A percentile compares a stretch with the other conserved stretches of the same genome.
These are phyloP conservation scores for Caenorhabditis wallacei DNA, from an alignment of 2,888 invertebrate genomes.

Conservation along the genomic window DNA sequence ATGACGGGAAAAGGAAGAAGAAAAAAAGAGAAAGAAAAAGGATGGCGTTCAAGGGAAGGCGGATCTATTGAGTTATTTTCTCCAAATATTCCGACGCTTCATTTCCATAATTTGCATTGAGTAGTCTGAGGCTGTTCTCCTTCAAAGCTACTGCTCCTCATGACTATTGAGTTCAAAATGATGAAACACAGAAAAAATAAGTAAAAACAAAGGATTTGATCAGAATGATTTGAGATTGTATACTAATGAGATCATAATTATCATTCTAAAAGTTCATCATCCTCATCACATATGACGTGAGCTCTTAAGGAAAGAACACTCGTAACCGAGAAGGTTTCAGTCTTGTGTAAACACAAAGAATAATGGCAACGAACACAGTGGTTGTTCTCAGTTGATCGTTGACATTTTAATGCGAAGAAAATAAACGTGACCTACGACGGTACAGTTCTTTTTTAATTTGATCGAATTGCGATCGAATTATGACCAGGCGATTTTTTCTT, in stretches of 20 bases:
- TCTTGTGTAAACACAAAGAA: conserved; percentile 21
- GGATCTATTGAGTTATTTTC: conserved; percentile 44
- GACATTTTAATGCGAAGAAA: conserved; percentile 14
- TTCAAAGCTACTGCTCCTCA: background rate
- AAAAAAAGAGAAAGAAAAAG: conserved; percentile 23
- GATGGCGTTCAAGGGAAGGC: conserved; percentile 34
- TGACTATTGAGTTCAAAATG: conserved; percentile 6
- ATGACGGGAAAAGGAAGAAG: conserved; percentile 8
- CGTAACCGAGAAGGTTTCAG: conserved; percentile 21
- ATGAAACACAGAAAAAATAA: background rate
- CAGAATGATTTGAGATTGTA: conserved; percentile 35
- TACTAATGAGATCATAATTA: conserved; percentile 3
- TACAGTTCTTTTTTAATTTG: conserved; percentile 50
- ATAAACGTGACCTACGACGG: conserved; percentile 29
- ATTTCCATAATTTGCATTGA: conserved; percentile 38
- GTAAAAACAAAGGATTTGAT: conserved; percentile 3
- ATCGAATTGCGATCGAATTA: conserved; percentile 39
- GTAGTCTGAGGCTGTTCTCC: background rate
- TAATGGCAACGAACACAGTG: conserved; percentile 26
- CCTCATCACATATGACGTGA: conserved; percentile 23
- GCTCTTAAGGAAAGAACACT: conserved; percentile 15
- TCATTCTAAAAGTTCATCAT: conserved; percentile 20
- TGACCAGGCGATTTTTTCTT: conserved; percentile 3
- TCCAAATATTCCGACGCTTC: conserved; percentile 31
- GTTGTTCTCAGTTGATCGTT: conserved; percentile 11